phyloP scores from a whole-genome alignment of 2,888 invertebrate genomes.

The Drosophila pseudotalamancana region DNA sequence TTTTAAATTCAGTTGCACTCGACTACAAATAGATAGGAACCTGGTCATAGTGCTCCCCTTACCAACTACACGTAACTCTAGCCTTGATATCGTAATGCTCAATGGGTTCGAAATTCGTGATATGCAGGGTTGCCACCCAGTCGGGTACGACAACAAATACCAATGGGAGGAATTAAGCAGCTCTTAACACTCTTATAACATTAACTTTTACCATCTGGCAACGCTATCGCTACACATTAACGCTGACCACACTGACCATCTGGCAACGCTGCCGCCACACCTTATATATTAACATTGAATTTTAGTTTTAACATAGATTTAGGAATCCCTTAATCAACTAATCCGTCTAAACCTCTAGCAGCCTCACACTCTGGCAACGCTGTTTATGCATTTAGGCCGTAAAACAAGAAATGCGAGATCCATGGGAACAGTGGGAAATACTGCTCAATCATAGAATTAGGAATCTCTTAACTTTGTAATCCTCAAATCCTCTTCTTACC shows the following conservation, averaged over 20 bases:
- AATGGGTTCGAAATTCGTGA: conserved; percentile 35
- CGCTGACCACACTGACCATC: too few species aligned
- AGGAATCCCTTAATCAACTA: too few species aligned
- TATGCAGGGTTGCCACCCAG: conserved; percentile 40
- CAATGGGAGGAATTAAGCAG: conserved; percentile 34
- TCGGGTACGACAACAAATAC: conserved; percentile 35
- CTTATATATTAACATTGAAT: too few species aligned
- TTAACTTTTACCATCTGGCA: not conserved
- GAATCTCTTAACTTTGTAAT: not conserved
- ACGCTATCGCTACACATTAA: too few species aligned
- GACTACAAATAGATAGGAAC: conserved; percentile 60
- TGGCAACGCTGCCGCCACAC: too few species aligned
- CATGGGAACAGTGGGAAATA: too few species aligned
- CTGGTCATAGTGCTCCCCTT: conserved; percentile 25
- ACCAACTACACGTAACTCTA: conserved; percentile 17
- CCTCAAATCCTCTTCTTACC: not conserved
- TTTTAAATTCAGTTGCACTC: conserved; percentile 21
- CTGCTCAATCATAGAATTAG: not conserved
- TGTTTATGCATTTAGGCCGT: too few species aligned
- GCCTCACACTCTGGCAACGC: not conserved
- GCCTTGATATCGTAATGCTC: too few species aligned
- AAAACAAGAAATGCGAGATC: too few species aligned
- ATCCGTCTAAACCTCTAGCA: not conserved
- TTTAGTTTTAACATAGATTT: too few species aligned
- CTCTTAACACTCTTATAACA: too few species aligned